Percentiles rank a stretch among this genome's conserved stretches.
These are phyloP conservation scores for Crenichthys baileyi DNA, from an alignment of 2,797 vertebrate genomes.

Conservation along the genomic window DNA sequence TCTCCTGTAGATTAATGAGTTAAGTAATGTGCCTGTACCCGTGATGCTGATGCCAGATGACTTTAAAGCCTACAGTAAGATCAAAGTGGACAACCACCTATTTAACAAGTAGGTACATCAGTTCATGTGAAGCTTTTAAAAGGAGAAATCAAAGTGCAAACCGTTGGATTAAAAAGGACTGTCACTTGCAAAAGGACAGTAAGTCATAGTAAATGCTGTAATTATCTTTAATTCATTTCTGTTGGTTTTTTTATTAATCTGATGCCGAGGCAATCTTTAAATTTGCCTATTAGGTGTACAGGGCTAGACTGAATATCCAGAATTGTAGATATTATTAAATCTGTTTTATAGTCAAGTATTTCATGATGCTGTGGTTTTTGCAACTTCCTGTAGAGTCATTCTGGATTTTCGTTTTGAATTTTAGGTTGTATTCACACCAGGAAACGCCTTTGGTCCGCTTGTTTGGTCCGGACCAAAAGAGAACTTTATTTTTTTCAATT, in stretches of 20 bases:
- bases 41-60: conserved; percentile 98
- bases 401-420: neutral
- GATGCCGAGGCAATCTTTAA: neutral
- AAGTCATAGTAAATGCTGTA: neutral
- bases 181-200: neutral
- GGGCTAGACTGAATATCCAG: neutral
- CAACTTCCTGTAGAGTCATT: neutral
- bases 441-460: no score
- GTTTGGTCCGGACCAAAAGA: no score
- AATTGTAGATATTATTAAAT: neutral
- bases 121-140: conserved; percentile 2
- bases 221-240: neutral
- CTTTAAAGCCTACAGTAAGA: conserved; percentile 98
- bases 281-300: neutral
- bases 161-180: neutral
- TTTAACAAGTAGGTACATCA: conserved; percentile 92
- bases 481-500: no score
- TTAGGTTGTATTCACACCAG: no score
- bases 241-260: neutral
- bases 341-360: neutral
- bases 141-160: conserved; percentile 12
- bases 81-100: conserved; percentile 95
- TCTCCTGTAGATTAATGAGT: conserved; percentile 89
- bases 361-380: neutral
- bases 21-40: conserved; percentile 94